A percentile compares a stretch with the other conserved stretches of the same genome.
Conservation (phyloP, 2,888 invertebrate genomes). For the Mythimna ferrago region DNA sequence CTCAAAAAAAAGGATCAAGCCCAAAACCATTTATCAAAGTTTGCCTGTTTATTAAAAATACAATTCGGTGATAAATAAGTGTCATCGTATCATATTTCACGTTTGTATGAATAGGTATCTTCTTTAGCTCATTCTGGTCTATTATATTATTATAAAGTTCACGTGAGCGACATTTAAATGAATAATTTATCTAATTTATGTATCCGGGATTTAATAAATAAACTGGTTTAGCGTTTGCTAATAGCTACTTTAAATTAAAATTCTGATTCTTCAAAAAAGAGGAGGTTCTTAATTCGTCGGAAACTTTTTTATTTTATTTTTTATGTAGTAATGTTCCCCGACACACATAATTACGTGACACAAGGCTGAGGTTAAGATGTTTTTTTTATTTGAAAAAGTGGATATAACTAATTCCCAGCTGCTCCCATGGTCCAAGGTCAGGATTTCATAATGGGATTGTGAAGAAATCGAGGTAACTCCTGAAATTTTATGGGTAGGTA, state of each 20-base stretch:
- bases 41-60: not conserved
- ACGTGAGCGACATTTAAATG: not conserved
- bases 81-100: not conserved
- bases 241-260: not conserved
- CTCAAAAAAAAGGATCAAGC: too few relatives aligned
- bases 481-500: too few relatives aligned
- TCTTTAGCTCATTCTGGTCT: not conserved
- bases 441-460: too few relatives aligned
- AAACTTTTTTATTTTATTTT: too few relatives aligned
- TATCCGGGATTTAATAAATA: slow-evolving; percentile 8
- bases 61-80: not conserved
- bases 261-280: not conserved
- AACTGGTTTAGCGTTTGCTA: not conserved
- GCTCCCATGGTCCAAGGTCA: too few relatives aligned
- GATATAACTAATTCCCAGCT: too few relatives aligned
- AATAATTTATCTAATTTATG: slow-evolving; percentile 13
- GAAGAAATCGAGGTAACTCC: too few relatives aligned
- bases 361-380: too few relatives aligned
- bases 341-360: too few relatives aligned
- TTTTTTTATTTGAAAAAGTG: too few relatives aligned
- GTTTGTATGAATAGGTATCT: not conserved
- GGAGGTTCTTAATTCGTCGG: too few relatives aligned
- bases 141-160: slow-evolving; percentile 10
- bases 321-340: too few relatives aligned
- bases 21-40: not conserved